Evolutionary conservation across 2,113 vertebrate species (phyloP).

Genomic region (Plecotus auritus): DNA sequence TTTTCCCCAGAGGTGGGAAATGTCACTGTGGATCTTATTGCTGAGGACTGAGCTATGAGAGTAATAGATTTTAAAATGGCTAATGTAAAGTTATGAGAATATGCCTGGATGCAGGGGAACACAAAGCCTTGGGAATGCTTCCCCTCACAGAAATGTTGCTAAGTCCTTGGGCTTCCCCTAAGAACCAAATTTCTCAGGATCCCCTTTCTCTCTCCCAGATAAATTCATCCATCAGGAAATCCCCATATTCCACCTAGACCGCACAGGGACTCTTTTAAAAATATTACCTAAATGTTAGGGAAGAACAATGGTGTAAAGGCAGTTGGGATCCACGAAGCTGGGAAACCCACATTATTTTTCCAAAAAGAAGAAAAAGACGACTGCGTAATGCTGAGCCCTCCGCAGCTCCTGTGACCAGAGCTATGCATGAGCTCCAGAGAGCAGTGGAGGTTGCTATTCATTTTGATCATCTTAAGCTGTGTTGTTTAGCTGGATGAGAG

Average conservation of each 20-base stretch:
- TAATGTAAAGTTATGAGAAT: not conserved
- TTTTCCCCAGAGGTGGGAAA: not conserved
- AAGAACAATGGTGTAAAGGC: not conserved
- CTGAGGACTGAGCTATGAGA: not conserved
- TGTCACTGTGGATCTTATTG: not conserved
- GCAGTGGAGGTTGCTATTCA: not conserved
- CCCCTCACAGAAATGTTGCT: not conserved
- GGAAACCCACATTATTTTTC: constrained; percentile 31
- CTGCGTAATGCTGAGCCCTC: not conserved
- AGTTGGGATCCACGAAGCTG: not conserved
- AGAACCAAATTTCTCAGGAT: not conserved
- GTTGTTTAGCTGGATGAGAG: not conserved
- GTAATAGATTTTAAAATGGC: constrained; percentile 7
- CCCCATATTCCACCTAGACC: not conserved
- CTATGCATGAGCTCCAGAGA: not conserved
- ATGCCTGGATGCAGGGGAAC: not conserved
- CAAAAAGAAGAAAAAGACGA: not conserved
- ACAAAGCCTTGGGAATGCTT: not conserved
- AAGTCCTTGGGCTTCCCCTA: not conserved
- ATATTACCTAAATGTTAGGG: constrained; percentile 6
- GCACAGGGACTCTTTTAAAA: constrained; percentile 34
- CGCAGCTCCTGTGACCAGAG: not conserved
- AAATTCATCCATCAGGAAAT: not conserved
- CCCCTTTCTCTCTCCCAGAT: not conserved
- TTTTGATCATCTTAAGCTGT: not conserved